Base-by-base conservation (phyloP, 1,140 invertebrate species). In the Bombus consobrinus region DNA sequence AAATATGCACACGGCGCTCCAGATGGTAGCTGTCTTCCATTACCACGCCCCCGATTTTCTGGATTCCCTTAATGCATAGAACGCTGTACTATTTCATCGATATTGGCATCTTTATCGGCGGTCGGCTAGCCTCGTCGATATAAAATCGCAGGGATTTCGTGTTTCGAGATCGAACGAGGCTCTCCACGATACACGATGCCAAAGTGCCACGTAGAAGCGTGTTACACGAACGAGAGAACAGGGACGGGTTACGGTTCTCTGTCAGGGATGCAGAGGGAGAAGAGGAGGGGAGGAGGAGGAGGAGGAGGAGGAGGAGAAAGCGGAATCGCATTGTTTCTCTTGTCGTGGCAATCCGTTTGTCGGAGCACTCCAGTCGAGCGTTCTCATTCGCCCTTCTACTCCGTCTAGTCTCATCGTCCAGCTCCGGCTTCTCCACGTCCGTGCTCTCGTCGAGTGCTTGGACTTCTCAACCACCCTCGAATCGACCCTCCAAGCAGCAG, bases 271-370 rank as follows among this genome's bases (percentile, higher is more conserved):
- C 13, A n/a, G 39, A 22, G 22, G 41, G 9, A 25, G 34, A 32
- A 32, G 4, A 75, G 3, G 0, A 43, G 34, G 28, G 8, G 8
- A 37, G 66, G 0, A 75, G 6, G 1, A 43, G 15, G 37, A 57
- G 43, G 43, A 43, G 43, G 43, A 15, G 15, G 68, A 37, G 37
- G 87, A 75, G 62, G 77, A 66, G 59, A 76, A 53, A 80, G 73
- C 74, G 81, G 87, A 87, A 93, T 90, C 87, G 93, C 89, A 94
- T 94, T 94, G 94, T 94, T 95, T 94, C 93, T 92, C 88, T 85
- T 85, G 91, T 89, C 91, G 87, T 87, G 88, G 92, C 94, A 95
- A 95, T 95, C 93, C 93, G 94, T 93, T 93, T 78, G 92, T 93
- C 89, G 92, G 91, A 83, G 89, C 93, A 94, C 93, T 89, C 88